Percentiles rank a stretch among this genome's conserved stretches.
Conservation (phyloP, 2,113 vertebrate genomes). For the Laticauda colubrina region DNA sequence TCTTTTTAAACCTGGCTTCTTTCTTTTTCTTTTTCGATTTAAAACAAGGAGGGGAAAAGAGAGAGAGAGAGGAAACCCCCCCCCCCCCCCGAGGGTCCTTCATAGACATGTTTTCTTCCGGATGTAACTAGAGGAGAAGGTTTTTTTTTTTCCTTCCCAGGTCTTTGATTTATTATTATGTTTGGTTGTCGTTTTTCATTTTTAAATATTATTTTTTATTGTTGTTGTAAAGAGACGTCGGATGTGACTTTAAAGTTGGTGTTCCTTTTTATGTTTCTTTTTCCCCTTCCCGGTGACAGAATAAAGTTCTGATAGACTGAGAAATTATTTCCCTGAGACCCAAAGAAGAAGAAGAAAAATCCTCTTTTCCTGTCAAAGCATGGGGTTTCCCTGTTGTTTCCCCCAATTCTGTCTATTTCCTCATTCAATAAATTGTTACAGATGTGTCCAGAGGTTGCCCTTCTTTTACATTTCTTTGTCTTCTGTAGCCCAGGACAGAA, state of each 20-base stretch:
- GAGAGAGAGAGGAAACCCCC: slow-evolving; percentile 42
- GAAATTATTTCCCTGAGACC: slow-evolving; percentile 18
- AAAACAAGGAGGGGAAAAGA: background rate
- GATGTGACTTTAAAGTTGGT: slow-evolving; percentile 64
- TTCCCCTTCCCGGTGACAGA: slow-evolving; percentile 43
- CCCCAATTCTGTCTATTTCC: slow-evolving; percentile 68
- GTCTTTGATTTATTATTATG: slow-evolving; percentile 42
- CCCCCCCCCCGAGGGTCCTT: slow-evolving; percentile 40
- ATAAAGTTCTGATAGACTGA: slow-evolving; percentile 60
- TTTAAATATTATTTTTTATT: slow-evolving; percentile 66
- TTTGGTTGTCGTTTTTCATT: slow-evolving; percentile 33
- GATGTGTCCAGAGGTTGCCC: slow-evolving; percentile 36
- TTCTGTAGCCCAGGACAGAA: background rate
- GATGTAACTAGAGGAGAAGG: slow-evolving; percentile 40
- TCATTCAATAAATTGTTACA: slow-evolving; percentile 77
- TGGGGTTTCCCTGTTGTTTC: slow-evolving; percentile 61
- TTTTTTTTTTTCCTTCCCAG: slow-evolving; percentile 48
- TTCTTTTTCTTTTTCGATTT: slow-evolving; percentile 33
- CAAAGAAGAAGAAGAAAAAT: slow-evolving; percentile 10
- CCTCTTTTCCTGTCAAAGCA: slow-evolving; percentile 49
- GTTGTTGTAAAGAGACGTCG: slow-evolving; percentile 64
- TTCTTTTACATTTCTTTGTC: background rate
- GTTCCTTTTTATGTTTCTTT: slow-evolving; percentile 56
- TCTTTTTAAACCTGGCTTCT: slow-evolving; percentile 58
- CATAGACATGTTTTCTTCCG: slow-evolving; percentile 43